A percentile compares a stretch with the other conserved stretches of the same genome.
These are phyloP conservation scores for Cydia splendana DNA, from an alignment of 1,140 invertebrate species.

Conservation along the genomic window DNA sequence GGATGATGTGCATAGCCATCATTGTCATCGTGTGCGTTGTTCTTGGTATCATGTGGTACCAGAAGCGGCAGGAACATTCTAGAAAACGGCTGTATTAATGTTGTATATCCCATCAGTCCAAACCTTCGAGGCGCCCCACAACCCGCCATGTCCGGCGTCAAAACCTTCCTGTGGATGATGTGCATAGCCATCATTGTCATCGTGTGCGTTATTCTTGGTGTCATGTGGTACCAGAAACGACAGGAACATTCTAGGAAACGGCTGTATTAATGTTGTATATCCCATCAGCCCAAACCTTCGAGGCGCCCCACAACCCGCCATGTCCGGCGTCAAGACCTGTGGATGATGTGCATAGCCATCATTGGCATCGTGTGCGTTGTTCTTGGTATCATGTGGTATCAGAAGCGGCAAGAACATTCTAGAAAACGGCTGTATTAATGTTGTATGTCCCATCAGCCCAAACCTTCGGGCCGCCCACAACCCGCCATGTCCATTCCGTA, in stretches of 20 bases:
- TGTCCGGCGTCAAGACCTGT: conserved; percentile 92
- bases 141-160: conserved; percentile 90
- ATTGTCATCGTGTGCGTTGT: conserved; percentile 89
- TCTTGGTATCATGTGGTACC: conserved; percentile 94
- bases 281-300: conserved; percentile 90
- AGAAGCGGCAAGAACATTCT: conserved; percentile 93
- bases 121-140: conserved; percentile 93
- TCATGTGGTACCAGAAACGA: too few relatives aligned
- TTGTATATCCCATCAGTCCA: conserved; percentile 85
- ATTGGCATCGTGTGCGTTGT: conserved; percentile 89
- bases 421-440: conserved; percentile 93
- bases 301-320: conserved; percentile 89
- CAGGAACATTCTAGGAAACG: too few relatives aligned
- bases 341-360: conserved; percentile 89
- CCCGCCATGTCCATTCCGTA: conserved; percentile 84
- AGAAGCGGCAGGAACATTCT: conserved; percentile 93
- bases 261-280: conserved; percentile 51
- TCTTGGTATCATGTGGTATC: conserved; percentile 94
- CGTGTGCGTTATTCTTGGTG: too few relatives aligned
- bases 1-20: conserved; percentile 89
- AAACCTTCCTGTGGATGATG: conserved; percentile 93
- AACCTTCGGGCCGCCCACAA: conserved; percentile 91
- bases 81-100: conserved; percentile 93
- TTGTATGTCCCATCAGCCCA: conserved; percentile 85
- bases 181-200: conserved; percentile 69